Evolutionary conservation across 2,888 invertebrate species (phyloP), one percentile per base, ranked within the genome.

Genomic region (Odontocerum albicorne): DNA sequence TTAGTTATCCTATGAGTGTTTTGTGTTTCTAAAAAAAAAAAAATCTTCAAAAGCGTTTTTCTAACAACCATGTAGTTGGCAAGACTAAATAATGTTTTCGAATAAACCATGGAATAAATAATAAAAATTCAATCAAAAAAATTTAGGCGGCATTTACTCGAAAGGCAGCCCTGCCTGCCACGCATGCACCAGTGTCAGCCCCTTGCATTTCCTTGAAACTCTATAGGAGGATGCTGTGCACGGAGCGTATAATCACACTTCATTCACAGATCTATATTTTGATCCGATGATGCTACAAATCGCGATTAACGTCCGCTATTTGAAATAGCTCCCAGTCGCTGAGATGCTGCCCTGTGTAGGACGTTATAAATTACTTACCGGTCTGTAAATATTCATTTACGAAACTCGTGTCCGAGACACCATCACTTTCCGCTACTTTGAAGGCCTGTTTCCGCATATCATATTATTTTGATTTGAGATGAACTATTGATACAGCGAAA

Each of bases 341-440:
- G 36, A 38, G 42, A 35, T 52, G 51, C 52, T 49, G 42, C 35
- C 22, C 57, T 39, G 57, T 50, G 72, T 73, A 73, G 77, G 76
- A 77, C 73, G 77, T 76, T 70, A 76, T 77, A 77, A 78, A 77
- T 78, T 76, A 77, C 72, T 72, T 69, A 72, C 72, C 72, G 71
- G 72, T 74, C 70, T 72, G 74, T 76, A 7, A 76, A 77, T 76
- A 78, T 77, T 77, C 77, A 77, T 77, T 72, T 72, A 68, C 69
- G 72, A 75, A 77, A 77, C 70, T 65, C 66, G 63, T 47, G 49
- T 52, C 65, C 62, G 22, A 39, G 44, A 53, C 49, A 36, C 33
- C 52, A 49, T 19, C 50, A 52, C 50, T 54, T 59, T 59, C 57
- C 56, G 56, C 52, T 64, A 63, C 68, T 67, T 66, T 68, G 71